Conservation (phyloP, 35 echinoderm and acorn worm genomes). For the Holothuria glaberrima region DNA sequence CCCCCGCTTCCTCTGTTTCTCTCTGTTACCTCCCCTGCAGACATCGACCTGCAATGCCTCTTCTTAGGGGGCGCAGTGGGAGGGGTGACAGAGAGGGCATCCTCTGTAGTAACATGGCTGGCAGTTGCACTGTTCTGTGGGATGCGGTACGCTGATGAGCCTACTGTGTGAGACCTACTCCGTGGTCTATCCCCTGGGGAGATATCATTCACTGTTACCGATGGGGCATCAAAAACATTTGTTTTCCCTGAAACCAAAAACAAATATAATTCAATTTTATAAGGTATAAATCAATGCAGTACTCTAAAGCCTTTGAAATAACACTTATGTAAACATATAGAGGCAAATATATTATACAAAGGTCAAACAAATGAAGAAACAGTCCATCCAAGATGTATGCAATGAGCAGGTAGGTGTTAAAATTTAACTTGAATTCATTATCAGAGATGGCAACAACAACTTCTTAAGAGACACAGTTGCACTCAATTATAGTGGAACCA, state of each 20-base stretch:
- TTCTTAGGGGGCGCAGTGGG: conserved; percentile 87
- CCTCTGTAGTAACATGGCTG: conserved; percentile 10
- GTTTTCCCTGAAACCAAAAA: conserved; percentile 1
- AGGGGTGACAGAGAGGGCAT: conserved; percentile 65
- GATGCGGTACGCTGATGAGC: neutral
- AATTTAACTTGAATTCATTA: too few relatives aligned
- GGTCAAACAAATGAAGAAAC: too few relatives aligned
- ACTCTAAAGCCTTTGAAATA: too few relatives aligned
- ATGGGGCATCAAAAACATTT: conserved; percentile 46
- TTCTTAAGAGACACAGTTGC: too few relatives aligned
- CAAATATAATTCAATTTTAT: neutral
- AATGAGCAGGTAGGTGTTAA: too few relatives aligned
- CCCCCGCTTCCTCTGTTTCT: conserved; percentile 24
- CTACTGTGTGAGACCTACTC: conserved; percentile 44
- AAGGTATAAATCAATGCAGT: too few relatives aligned
- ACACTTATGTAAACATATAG: too few relatives aligned
- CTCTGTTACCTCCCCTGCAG: conserved; percentile 79
- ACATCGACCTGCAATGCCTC: conserved; percentile 94
- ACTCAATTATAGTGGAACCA: too few relatives aligned
- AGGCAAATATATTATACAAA: too few relatives aligned
- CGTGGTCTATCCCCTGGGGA: conserved; percentile 15
- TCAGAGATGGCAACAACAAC: too few relatives aligned
- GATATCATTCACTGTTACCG: conserved; percentile 43
- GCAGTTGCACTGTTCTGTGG: neutral
- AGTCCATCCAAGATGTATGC: too few relatives aligned